Percentiles rank a stretch among this genome's conserved stretches.
Conservation (phyloP, 2,888 invertebrate species). For the Muscina levida region DNA sequence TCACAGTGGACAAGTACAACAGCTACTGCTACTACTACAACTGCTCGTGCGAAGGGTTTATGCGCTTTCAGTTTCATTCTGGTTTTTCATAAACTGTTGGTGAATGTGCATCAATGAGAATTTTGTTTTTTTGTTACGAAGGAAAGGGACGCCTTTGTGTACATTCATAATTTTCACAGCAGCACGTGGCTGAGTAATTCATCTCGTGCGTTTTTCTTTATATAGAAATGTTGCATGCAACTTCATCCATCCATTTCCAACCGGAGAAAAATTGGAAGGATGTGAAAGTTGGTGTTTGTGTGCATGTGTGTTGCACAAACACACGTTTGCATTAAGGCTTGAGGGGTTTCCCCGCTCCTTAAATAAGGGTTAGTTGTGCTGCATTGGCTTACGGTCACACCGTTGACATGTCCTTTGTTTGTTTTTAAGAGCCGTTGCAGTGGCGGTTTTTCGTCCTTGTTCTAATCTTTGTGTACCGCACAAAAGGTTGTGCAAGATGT, state of each 20-base stretch:
- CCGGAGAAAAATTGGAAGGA: too few relatives aligned
- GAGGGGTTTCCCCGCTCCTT: not conserved
- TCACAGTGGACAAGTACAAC: too few relatives aligned
- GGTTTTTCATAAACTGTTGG: not conserved
- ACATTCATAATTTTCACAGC: constrained; percentile 20
- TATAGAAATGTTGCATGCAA: constrained; percentile 7
- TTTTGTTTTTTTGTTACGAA: not conserved
- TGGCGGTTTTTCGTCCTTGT: constrained; percentile 20
- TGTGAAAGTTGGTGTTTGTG: not conserved
- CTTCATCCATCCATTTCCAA: not conserved
- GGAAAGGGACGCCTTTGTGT: not conserved
- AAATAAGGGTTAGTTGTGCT: constrained; percentile 14
- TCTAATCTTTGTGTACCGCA: not conserved
- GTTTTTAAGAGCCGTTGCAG: not conserved
- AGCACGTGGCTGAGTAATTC: not conserved
- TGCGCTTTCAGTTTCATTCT: too few relatives aligned
- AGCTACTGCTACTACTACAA: too few relatives aligned
- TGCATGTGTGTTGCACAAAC: not conserved
- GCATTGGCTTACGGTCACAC: not conserved
- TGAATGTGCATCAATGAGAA: constrained; percentile 8
- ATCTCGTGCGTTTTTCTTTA: not conserved
- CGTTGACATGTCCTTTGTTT: constrained; percentile 3
- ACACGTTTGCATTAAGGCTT: not conserved
- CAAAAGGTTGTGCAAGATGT: constrained; percentile 1
- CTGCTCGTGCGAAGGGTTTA: not conserved